These are phyloP conservation scores for Pipra filicauda DNA, from an alignment of 2,113 vertebrate genomes.

Conservation along the genomic window DNA sequence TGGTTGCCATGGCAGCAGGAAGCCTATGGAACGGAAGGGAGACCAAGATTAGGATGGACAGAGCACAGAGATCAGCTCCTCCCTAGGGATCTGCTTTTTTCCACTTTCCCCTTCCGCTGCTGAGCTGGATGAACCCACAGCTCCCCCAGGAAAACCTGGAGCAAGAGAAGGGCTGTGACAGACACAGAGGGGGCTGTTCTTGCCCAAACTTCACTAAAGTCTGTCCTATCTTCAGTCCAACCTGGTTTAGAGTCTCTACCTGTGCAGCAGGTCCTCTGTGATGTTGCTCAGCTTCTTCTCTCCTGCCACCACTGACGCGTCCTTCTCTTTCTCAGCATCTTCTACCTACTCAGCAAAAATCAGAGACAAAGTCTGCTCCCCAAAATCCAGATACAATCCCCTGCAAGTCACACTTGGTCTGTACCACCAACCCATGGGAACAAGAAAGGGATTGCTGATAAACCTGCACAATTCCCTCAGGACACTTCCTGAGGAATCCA, in stretches of 20 bases:
- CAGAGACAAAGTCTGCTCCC: not conserved
- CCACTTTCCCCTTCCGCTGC: not conserved
- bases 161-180: not conserved
- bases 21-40: constrained; percentile 69
- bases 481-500: no score
- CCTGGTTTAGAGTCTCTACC: constrained; percentile 28
- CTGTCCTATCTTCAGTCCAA: not conserved
- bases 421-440: not conserved
- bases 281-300: constrained; percentile 64
- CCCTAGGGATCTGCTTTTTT: not conserved
- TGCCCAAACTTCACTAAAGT: not conserved
- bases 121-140: not conserved
- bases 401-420: no score
- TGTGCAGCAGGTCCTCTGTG: constrained; percentile 55
- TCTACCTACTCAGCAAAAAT: not conserved
- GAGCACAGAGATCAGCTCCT: not conserved
- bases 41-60: not conserved
- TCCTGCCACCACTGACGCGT: rapidly evolving
- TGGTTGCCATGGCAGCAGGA: constrained; percentile 84
- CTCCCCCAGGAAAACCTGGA: not conserved
- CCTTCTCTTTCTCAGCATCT: not conserved
- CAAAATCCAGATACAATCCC: not conserved
- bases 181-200: not conserved
- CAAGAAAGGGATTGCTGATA: not conserved
- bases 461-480: not conserved